A percentile compares a stretch with the other conserved stretches of the same genome.
Conservation (phyloP, 2,888 invertebrate genomes). For the Ectemnius cavifrons region DNA sequence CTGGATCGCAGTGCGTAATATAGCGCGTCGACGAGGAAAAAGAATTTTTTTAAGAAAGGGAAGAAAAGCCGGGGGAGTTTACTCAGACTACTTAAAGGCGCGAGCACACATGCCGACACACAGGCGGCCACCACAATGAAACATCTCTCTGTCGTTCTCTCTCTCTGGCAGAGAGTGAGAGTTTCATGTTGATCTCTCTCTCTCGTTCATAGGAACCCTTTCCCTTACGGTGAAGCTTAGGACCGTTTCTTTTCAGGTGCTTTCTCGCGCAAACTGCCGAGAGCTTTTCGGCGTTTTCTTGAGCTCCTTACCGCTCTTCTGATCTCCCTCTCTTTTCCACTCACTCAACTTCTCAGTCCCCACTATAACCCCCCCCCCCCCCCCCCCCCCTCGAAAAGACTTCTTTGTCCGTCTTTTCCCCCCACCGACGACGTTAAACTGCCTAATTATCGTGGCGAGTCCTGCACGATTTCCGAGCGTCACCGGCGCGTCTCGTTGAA, state of each 20-base stretch:
- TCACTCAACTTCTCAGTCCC: not conserved
- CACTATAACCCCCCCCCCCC: conserved; percentile 22
- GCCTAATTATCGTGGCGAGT: conserved; percentile 49
- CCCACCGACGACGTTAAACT: too few relatives aligned
- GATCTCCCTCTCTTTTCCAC: conserved; percentile 28
- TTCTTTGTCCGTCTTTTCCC: too few relatives aligned
- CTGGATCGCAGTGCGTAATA: conserved; percentile 3
- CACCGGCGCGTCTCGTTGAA: conserved; percentile 15
- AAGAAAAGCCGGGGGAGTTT: conserved; percentile 19
- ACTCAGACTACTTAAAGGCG: conserved; percentile 51
- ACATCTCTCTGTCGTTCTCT: not conserved
- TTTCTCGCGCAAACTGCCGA: conserved; percentile 44
- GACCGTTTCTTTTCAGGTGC: conserved; percentile 41
- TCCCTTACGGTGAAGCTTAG: too few relatives aligned
- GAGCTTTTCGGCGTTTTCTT: conserved; percentile 43
- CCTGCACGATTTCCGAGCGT: conserved; percentile 30
- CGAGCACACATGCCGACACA: conserved; percentile 52
- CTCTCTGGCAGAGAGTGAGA: not conserved
- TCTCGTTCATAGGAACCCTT: too few relatives aligned
- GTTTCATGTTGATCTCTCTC: too few relatives aligned
- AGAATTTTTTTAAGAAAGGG: conserved; percentile 48
- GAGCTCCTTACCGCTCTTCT: conserved; percentile 40
- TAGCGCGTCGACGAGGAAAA: conserved; percentile 16
- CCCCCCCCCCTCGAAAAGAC: not conserved
- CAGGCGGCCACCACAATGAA: conserved; percentile 37